phyloP scores from a whole-genome alignment of 2,888 invertebrate species.

The Isoperla grammatica region DNA sequence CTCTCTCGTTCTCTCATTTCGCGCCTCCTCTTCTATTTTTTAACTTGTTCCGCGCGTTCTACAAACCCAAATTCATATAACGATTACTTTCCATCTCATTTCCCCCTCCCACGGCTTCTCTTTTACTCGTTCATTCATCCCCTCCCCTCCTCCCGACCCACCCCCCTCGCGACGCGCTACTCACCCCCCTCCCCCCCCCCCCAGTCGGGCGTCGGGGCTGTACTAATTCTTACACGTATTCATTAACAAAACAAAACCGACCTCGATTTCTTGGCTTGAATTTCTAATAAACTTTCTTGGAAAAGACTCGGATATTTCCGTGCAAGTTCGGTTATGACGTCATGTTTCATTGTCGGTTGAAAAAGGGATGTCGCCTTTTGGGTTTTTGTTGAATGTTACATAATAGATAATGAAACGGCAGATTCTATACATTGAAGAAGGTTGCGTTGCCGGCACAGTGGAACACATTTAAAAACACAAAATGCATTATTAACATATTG shows the following conservation, averaged over 20 bases:
- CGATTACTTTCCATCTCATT: conserved; percentile 20
- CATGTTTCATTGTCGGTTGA: no score
- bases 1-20: conserved; percentile 12
- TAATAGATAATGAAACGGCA: no score
- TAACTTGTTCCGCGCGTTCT: conserved; percentile 4
- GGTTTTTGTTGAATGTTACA: no score
- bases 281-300: neutral
- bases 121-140: conserved; percentile 19
- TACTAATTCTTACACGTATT: conserved; percentile 13
- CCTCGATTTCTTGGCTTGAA: neutral
- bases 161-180: neutral
- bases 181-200: neutral
- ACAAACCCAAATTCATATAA: conserved; percentile 20
- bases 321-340: no score
- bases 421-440: no score
- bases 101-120: conserved; percentile 7
- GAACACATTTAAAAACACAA: no score
- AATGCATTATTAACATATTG: no score
- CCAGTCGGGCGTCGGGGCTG: neutral
- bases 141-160: neutral
- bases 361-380: no score
- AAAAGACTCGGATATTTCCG: no score
- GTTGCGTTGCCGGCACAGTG: no score
- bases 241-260: conserved; percentile 8
- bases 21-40: conserved; percentile 13